Conservation (phyloP, 2,888 invertebrate species). For the Neelides folsomi region DNA sequence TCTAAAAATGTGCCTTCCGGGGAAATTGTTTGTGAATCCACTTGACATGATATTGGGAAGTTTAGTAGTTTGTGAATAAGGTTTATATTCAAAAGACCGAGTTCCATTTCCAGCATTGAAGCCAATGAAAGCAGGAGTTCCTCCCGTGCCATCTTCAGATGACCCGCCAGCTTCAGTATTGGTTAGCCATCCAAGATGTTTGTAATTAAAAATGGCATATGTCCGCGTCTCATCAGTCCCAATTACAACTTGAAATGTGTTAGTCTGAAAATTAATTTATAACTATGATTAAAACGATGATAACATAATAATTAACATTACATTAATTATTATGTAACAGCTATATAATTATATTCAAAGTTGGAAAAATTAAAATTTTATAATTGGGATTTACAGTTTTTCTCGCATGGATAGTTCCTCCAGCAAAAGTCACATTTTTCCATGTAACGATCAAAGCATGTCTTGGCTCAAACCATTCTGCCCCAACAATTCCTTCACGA, state of each 20-base stretch:
- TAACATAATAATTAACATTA: no score
- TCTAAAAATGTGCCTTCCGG: constrained; percentile 83
- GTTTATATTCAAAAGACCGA: constrained; percentile 69
- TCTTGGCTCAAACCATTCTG: constrained; percentile 78
- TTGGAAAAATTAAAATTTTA: not conserved
- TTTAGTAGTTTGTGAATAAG: constrained; percentile 75
- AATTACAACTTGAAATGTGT: constrained; percentile 86
- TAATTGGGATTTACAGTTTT: not conserved
- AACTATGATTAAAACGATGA: not conserved
- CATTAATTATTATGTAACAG: no score
- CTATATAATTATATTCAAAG: not conserved
- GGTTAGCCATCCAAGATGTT: constrained; percentile 73
- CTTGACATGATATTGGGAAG: constrained; percentile 66
- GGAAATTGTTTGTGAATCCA: constrained; percentile 74
- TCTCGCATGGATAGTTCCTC: constrained; percentile 43
- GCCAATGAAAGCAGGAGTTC: constrained; percentile 73
- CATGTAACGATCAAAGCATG: constrained; percentile 82
- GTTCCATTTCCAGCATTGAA: constrained; percentile 94
- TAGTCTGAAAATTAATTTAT: constrained; percentile 49
- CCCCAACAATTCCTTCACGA: constrained; percentile 75
- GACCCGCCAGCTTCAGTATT: constrained; percentile 83
- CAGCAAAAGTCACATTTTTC: constrained; percentile 88
- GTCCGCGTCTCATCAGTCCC: constrained; percentile 86
- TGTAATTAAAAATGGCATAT: constrained; percentile 88
- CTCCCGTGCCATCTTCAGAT: constrained; percentile 70